Conservation (phyloP, 2,888 invertebrate genomes). For the Epinotia ramella region DNA sequence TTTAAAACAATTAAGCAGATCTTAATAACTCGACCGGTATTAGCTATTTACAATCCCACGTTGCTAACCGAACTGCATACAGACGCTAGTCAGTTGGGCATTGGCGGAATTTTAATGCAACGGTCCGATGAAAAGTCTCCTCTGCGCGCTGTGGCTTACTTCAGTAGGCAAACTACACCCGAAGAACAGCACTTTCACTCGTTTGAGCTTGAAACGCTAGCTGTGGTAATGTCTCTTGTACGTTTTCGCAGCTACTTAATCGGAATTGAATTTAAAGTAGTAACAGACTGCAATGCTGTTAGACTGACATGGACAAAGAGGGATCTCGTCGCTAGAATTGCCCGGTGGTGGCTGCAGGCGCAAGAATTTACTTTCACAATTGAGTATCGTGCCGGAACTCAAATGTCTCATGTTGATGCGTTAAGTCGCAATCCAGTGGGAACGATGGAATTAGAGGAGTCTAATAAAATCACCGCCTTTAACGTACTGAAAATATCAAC, state of each 20-base stretch:
- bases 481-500: constrained; percentile 10
- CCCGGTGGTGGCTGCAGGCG: constrained; percentile 17
- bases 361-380: constrained; percentile 22
- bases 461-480: background rate
- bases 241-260: constrained; percentile 13
- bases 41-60: too few relatives aligned
- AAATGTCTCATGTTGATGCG: constrained; percentile 13
- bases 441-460: background rate
- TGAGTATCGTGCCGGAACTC: constrained; percentile 8
- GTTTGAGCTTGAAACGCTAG: background rate
- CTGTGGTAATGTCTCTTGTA: background rate
- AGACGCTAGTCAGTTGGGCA: too few relatives aligned
- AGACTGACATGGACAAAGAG: constrained; percentile 24
- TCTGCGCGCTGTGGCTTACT: too few relatives aligned
- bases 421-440: constrained; percentile 13
- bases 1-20: too few relatives aligned
- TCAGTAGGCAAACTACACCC: constrained; percentile 29
- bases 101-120: too few relatives aligned
- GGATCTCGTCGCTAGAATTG: background rate
- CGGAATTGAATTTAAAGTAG: constrained; percentile 15
- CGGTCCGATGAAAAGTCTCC: too few relatives aligned
- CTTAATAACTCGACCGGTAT: too few relatives aligned
- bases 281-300: constrained; percentile 10
- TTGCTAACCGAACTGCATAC: too few relatives aligned
- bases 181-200: constrained; percentile 31